Evolutionary conservation across 2,888 invertebrate species (phyloP).

Genomic region (Strigamia transsilvanica): DNA sequence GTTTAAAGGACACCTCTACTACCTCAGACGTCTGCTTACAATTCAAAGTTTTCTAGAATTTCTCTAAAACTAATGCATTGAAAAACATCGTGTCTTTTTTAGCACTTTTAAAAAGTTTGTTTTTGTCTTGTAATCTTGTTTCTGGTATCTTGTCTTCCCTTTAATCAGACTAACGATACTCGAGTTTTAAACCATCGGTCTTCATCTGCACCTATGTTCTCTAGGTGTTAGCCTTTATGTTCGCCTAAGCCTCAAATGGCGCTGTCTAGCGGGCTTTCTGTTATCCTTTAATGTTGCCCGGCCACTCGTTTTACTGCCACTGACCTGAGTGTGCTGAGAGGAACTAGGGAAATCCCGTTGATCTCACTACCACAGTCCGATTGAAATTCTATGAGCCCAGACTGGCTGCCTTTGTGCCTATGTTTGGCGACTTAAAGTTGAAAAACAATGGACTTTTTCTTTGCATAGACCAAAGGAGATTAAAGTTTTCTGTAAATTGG

Average conservation of each 20-base stretch:
- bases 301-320: constrained; percentile 24
- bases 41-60: too few relatives aligned
- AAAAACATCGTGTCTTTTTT: too few relatives aligned
- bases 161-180: background rate
- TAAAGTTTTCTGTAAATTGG: background rate
- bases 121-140: background rate
- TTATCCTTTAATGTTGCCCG: constrained; percentile 37
- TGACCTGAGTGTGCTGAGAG: background rate
- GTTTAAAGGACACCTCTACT: background rate
- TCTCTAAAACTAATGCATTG: too few relatives aligned
- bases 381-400: constrained; percentile 36
- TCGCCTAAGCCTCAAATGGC: background rate
- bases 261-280: background rate
- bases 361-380: constrained; percentile 10
- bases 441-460: background rate
- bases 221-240: constrained; percentile 6
- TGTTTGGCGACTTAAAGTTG: constrained; percentile 19
- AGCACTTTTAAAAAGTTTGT: too few relatives aligned
- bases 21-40: background rate
- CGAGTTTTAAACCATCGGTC: background rate
- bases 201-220: constrained; percentile 1
- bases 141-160: background rate
- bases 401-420: background rate
- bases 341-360: constrained; percentile 17
- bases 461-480: background rate